Base-by-base conservation (phyloP, 2,797 vertebrate genomes). In the Danionella dracula region DNA sequence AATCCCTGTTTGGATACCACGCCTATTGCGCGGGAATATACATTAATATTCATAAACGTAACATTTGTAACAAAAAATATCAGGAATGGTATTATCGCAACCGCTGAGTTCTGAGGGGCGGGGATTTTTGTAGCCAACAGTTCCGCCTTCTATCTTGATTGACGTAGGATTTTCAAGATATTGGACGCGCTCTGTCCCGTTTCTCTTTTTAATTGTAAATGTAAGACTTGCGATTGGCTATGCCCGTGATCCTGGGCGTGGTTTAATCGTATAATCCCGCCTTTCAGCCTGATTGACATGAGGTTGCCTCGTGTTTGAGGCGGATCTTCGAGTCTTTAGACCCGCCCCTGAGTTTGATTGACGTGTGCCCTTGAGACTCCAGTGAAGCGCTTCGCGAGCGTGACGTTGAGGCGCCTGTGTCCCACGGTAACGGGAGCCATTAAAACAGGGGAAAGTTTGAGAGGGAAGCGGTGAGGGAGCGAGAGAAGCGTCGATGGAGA, bases 351-450 rank as follows among this genome's bases (percentile, higher is more conserved):
- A 16, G n/a, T 41, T 69, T 80, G 79, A 79, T 75, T 71, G 77
- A 76, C 79, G 73, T 49, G 42, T 72, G 81, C 75, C 77, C 63
- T 75, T 68, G 54, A 61, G 66, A 60, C 23, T 50, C 12, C 1
- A 21, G 58, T 32, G 21, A 40, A 59, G 37, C 15, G n/a, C 41
- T 23, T 42, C 34, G 17, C 35, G 35, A 27, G 17, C 35, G 42
- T 49, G 23, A 27, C 23, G 23, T 6, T 27, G 23, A 27, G 23
- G 23, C 23, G 23, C 23, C 6, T 7, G 4, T 37, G 57, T 60
- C 59, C 61, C 49, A 17, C 61, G 16, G 49, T 48, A 54, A 19
- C 4, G 12, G 8, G 29, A 6, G 58, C 10, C 45, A 19, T 19
- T 40, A 9, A 34, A n/a, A 32, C 16, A 6, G 6, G 34, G 10